Evolutionary conservation across 2,888 invertebrate genomes (phyloP).

Genomic region (Cryptocephalus moraei): DNA sequence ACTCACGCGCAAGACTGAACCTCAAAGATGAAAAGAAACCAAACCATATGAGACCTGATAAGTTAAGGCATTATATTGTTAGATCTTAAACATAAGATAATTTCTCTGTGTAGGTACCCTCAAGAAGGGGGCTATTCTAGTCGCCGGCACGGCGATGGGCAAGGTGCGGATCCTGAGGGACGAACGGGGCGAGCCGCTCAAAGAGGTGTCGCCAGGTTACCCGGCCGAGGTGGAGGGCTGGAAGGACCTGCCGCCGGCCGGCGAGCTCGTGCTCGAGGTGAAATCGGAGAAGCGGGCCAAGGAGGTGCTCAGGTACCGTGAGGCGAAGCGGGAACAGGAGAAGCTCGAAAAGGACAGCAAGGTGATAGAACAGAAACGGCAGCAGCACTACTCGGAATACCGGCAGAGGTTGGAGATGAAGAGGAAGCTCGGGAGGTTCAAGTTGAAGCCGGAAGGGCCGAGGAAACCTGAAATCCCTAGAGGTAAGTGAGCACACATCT

Average conservation of each 20-base stretch:
- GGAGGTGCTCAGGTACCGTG: constrained; percentile 36
- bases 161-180: constrained; percentile 74
- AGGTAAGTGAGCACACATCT: constrained; percentile 16
- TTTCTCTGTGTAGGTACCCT: constrained; percentile 53
- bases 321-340: constrained; percentile 46
- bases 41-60: too few species aligned
- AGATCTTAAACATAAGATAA: not conserved
- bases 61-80: too few species aligned
- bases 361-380: constrained; percentile 54
- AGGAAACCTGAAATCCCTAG: constrained; percentile 44
- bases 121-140: constrained; percentile 62
- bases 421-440: constrained; percentile 50
- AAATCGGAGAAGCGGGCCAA: constrained; percentile 34
- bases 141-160: constrained; percentile 77
- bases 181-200: constrained; percentile 58
- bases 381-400: constrained; percentile 56
- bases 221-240: constrained; percentile 87
- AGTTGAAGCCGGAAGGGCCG: constrained; percentile 46
- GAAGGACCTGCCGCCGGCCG: constrained; percentile 80
- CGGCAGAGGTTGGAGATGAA: constrained; percentile 48
- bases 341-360: constrained; percentile 53
- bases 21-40: too few species aligned
- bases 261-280: constrained; percentile 65
- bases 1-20: too few species aligned
- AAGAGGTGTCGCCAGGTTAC: constrained; percentile 63